Evolutionary conservation across 2,888 invertebrate species (phyloP), one percentile per base, ranked within the genome.

Genomic region (Molorchus minor): DNA sequence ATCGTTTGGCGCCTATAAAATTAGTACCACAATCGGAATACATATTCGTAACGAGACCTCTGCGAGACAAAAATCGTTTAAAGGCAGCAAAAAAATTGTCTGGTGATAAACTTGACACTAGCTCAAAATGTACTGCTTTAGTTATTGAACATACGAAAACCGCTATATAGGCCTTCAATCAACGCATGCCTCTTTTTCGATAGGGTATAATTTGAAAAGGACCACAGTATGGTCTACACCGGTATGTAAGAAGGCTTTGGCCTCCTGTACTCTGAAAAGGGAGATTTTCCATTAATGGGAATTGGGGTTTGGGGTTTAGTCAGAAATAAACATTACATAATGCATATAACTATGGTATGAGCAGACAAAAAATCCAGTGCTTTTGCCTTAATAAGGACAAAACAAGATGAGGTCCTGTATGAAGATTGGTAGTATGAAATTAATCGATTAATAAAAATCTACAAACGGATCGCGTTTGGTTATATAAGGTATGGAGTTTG

Each of bases 21-120:
- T n/a, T n/a, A n/a, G n/a, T n/a, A n/a, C 25, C 25, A 4, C 25
- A 25, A 25, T 25, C 25, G 4, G 25, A 25, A 25, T 25, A 25
- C 25, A 25, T 25, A 25, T 25, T 25, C 25, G 25, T 25, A 25
- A 25, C 25, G 10, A 36, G 53, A 54, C 58, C 58, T n/a, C 58
- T 29, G 17, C 53, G 35, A 20, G 53, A 30, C n/a, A 25, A 56
- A 12, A 49, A 59, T 40, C 56, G 15, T 40, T 59, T 59, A 41
- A 59, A 56, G 1, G 58, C 53, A 17, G 25, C 19, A 12, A 45
- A 10, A 56, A 59, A 59, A 40, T 40, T 16, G 2, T 55, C 25
- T 10, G 57, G 41, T 5, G 41, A 49, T 15, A 56, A 25, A 13
- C 15, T 13, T 7, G 17, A 25, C 2, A 15, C 49, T 8, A 49